A percentile compares a stretch with the other conserved stretches of the same genome.
These are phyloP conservation scores for Lonchura striata DNA, from an alignment of 2,113 vertebrate genomes.

Conservation along the genomic window DNA sequence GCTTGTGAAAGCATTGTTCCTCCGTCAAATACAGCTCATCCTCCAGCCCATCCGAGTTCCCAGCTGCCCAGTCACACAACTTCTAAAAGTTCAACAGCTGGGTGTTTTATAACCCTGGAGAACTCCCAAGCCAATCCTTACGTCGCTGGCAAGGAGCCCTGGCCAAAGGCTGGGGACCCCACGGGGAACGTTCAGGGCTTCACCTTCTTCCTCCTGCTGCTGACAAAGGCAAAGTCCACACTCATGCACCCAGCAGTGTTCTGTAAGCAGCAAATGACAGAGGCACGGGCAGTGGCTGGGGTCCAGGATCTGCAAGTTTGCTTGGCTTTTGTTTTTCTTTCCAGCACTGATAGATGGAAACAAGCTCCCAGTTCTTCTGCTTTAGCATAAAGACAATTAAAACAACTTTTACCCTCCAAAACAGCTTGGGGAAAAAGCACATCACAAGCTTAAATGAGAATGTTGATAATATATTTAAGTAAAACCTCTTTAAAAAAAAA, in stretches of 20 bases:
- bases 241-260: not conserved
- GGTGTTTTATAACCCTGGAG: not conserved
- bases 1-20: conserved; percentile 9
- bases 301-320: conserved; percentile 46
- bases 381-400: conserved; percentile 57
- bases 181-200: not conserved
- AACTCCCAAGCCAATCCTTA: not conserved
- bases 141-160: not conserved
- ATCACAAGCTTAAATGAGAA: not conserved
- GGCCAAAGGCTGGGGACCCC: not conserved
- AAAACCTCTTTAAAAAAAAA: not conserved
- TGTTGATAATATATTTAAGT: not conserved
- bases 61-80: conserved; percentile 15
- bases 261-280: not conserved
- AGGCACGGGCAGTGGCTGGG: not conserved
- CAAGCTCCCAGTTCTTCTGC: not conserved
- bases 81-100: conserved; percentile 11
- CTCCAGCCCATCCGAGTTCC: not conserved
- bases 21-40: not conserved
- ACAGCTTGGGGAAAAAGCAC: conserved; percentile 30
- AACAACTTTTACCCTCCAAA: not conserved
- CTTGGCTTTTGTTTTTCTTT: conserved; percentile 19
- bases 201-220: not conserved
- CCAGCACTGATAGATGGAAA: conserved; percentile 1
- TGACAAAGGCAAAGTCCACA: not conserved